Percentiles rank a stretch among this genome's conserved stretches.
Conservation (phyloP, 2,797 vertebrate species). For the Neosilurus hyrtlii region DNA sequence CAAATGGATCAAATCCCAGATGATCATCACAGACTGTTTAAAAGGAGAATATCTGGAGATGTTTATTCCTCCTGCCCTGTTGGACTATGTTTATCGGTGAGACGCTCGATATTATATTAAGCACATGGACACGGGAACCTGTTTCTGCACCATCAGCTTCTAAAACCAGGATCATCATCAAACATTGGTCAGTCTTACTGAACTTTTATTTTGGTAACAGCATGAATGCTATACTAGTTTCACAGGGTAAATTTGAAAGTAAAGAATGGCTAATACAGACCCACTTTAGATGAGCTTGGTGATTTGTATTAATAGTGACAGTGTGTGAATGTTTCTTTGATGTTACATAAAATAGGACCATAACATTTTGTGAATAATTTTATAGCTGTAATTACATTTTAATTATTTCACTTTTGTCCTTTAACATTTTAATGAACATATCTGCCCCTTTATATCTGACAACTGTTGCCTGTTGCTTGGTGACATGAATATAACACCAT, state of each 20-base stretch:
- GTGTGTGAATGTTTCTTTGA: slow-evolving; percentile 25
- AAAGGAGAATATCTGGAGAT: not conserved
- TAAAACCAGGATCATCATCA: not conserved
- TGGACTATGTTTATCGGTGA: not conserved
- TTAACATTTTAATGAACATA: slow-evolving; percentile 16
- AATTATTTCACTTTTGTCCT: slow-evolving; percentile 3
- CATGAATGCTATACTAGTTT: not conserved
- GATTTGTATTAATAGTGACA: slow-evolving; percentile 16
- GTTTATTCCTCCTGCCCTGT: not conserved
- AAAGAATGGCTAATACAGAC: slow-evolving; percentile 5
- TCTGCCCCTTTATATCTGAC: not conserved
- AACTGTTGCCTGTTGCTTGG: not conserved
- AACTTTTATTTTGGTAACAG: not conserved
- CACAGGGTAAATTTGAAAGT: not conserved
- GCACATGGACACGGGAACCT: slow-evolving; percentile 6
- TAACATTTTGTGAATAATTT: not conserved
- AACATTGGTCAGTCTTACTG: not conserved
- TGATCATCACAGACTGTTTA: not conserved
- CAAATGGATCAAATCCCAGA: not conserved
- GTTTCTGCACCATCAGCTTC: slow-evolving; percentile 11
- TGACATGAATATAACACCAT: not conserved
- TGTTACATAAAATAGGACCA: slow-evolving; percentile 17
- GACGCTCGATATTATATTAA: not conserved
- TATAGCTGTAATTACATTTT: slow-evolving; percentile 16
- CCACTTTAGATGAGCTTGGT: slow-evolving; percentile 27